A percentile compares a stretch with the other conserved stretches of the same genome.
These are phyloP conservation scores for Centropus bengalensis DNA, from an alignment of 2,113 vertebrate genomes.

Conservation along the genomic window DNA sequence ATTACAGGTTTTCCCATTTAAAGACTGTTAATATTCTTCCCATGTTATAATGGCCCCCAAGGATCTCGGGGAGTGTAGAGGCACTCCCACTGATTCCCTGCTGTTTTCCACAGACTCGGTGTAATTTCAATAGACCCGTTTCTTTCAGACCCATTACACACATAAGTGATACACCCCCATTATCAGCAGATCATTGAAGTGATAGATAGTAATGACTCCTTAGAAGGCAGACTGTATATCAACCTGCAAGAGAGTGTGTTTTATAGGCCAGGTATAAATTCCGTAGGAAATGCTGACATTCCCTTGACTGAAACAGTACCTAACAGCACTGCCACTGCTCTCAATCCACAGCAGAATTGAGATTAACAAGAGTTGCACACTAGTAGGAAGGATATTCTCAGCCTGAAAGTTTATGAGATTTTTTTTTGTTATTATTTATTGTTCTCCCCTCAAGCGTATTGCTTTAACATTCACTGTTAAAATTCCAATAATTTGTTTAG, in stretches of 20 bases:
- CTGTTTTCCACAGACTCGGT: not conserved
- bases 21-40: conserved; percentile 52
- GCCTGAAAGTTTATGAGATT: not conserved
- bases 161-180: conserved; percentile 38
- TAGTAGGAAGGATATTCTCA: not conserved
- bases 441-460: not conserved
- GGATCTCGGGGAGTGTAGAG: conserved; percentile 7
- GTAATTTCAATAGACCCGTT: conserved; percentile 47
- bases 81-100: conserved; percentile 45
- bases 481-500: not conserved
- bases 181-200: conserved; percentile 56
- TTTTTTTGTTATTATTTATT: not conserved
- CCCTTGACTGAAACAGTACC: not conserved
- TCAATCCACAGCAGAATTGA: not conserved
- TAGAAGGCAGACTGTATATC: conserved; percentile 3
- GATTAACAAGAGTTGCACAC: not conserved
- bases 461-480: not conserved
- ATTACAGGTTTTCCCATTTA: conserved; percentile 30
- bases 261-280: not conserved
- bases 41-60: not conserved
- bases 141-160: conserved; percentile 56
- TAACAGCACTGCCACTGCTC: not conserved
- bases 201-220: conserved; percentile 56
- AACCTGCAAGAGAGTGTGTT: conserved; percentile 13
- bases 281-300: not conserved